Conservation (phyloP, 2,797 vertebrate species). For the Anguilla marmorata region DNA sequence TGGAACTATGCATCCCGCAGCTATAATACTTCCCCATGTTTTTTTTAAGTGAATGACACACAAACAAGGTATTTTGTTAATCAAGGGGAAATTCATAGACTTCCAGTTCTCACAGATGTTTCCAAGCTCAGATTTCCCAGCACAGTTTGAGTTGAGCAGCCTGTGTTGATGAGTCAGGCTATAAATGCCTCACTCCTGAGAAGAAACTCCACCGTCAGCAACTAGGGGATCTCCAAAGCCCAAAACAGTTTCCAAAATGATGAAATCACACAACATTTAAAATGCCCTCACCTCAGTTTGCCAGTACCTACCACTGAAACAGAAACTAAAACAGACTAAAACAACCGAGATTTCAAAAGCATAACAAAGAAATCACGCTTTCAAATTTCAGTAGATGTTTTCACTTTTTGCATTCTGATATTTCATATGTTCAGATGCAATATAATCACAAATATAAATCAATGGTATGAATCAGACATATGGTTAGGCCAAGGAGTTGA, state of each 20-base stretch:
- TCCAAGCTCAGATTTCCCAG: conserved; percentile 34
- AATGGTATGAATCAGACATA: not conserved
- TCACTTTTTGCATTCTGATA: not conserved
- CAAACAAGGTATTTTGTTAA: conserved; percentile 55
- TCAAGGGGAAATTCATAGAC: conserved; percentile 52
- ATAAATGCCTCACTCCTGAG: not conserved
- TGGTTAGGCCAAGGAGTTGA: not conserved
- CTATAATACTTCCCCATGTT: conserved; percentile 60
- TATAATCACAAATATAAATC: not conserved
- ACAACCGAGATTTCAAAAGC: not conserved
- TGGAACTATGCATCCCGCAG: conserved; percentile 15
- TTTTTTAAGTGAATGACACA: conserved; percentile 65
- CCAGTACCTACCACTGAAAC: not conserved
- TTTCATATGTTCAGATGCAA: not conserved
- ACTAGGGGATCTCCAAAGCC: not conserved
- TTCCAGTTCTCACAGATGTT: conserved; percentile 60
- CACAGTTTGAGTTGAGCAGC: conserved; percentile 6
- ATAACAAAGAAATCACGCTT: not conserved
- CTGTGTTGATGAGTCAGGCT: conserved; percentile 19
- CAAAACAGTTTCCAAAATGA: not conserved
- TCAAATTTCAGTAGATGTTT: not conserved
- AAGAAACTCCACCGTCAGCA: conserved; percentile 15
- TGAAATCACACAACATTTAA: not conserved
- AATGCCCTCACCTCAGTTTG: not conserved
- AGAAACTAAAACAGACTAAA: not conserved